These are phyloP conservation scores for Acrobeloides nanus DNA, from an alignment of 2,888 invertebrate species.

Conservation along the genomic window DNA sequence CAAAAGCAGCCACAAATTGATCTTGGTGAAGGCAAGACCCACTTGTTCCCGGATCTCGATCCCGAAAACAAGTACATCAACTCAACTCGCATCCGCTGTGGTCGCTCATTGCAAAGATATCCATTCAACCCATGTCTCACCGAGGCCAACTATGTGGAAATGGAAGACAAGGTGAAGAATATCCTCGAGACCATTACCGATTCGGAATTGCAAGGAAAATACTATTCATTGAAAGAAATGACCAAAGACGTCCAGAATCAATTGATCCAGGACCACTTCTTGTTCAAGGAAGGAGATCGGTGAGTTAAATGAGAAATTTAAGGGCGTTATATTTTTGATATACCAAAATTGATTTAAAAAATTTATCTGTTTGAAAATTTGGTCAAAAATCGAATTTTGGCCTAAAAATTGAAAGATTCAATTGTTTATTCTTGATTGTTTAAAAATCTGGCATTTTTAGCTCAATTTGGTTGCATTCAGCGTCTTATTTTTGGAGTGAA, in stretches of 20 bases:
- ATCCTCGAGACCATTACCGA: conserved; percentile 57
- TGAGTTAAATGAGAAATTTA: too few species aligned
- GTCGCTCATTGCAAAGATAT: conserved; percentile 73
- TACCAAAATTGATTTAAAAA: too few species aligned
- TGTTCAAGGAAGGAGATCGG: conserved; percentile 53
- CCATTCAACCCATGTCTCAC: conserved; percentile 92
- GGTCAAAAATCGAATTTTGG: too few species aligned
- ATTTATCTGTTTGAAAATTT: too few species aligned
- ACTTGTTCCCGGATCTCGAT: conserved; percentile 59
- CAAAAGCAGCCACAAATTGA: conserved; percentile 86
- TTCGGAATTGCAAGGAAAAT: conserved; percentile 76
- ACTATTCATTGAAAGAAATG: conserved; percentile 70
- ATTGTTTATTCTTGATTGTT: too few species aligned
- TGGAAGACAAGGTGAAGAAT: conserved; percentile 68
- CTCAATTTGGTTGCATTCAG: too few species aligned
- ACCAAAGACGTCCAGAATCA: conserved; percentile 86
- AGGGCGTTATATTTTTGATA: too few species aligned
- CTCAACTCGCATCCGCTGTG: conserved; percentile 81
- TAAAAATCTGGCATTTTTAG: too few species aligned
- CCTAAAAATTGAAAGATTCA: too few species aligned
- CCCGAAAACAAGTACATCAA: conserved; percentile 69
- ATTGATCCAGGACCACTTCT: conserved; percentile 90
- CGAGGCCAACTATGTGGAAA: conserved; percentile 70
- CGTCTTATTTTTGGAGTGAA: too few species aligned
- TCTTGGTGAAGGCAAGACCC: conserved; percentile 72